phyloP scores from a whole-genome alignment of 2,113 vertebrate species.

The Indicator maculatus region DNA sequence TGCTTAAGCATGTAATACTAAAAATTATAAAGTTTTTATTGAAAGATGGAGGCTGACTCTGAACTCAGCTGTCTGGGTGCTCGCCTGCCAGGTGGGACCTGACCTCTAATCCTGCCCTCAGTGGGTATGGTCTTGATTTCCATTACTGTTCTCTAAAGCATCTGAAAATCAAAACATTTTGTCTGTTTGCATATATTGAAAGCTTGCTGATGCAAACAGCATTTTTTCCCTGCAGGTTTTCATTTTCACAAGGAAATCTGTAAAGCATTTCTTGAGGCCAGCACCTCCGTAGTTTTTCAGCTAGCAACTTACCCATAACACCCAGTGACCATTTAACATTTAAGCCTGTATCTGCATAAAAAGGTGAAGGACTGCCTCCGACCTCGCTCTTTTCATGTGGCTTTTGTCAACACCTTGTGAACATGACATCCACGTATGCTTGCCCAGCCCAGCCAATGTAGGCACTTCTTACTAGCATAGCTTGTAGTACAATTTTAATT shows the following conservation, averaged over 20 bases:
- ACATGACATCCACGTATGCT: neutral
- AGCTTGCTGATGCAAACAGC: neutral
- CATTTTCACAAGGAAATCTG: neutral
- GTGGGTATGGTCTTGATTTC: neutral
- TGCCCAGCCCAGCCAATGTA: neutral
- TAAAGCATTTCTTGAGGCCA: neutral
- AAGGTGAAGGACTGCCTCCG: neutral
- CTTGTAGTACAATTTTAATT: neutral
- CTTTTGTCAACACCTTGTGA: neutral
- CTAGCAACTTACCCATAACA: neutral
- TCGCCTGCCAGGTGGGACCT: neutral
- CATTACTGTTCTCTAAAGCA: neutral
- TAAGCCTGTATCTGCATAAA: neutral
- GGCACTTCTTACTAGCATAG: neutral
- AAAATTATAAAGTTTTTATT: neutral
- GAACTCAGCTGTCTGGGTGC: neutral
- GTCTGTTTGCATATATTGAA: neutral
- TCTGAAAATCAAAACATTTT: neutral
- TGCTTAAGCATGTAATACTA: neutral
- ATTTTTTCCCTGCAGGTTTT: neutral
- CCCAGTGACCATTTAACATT: neutral
- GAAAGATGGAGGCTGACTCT: neutral
- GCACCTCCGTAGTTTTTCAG: neutral
- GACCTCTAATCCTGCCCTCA: neutral
- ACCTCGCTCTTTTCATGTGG: neutral